A percentile compares a stretch with the other conserved stretches of the same genome.
These are phyloP conservation scores for Caerostris darwini DNA, from an alignment of 1,140 invertebrate species.

Conservation along the genomic window DNA sequence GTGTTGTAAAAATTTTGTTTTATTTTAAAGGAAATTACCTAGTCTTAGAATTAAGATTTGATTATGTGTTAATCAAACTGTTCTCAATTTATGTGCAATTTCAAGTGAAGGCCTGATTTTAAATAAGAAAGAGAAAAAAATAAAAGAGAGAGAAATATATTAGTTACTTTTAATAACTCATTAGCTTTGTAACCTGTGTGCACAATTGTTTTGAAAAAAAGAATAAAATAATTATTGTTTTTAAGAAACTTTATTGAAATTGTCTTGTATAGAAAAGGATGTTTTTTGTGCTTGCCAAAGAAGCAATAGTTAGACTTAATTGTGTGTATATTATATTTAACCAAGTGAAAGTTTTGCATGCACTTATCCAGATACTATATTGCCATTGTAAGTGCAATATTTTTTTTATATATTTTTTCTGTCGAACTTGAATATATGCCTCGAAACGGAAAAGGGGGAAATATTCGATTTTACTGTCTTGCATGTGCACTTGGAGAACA, in stretches of 20 bases:
- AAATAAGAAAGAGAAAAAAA: not conserved
- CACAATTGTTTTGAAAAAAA: conserved; percentile 26
- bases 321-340: conserved; percentile 63
- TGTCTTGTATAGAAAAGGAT: conserved; percentile 55
- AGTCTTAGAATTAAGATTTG: not conserved
- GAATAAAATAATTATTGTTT: conserved; percentile 44
- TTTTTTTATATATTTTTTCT: conserved; percentile 57
- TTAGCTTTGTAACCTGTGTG: conserved; percentile 26
- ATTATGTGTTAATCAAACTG: not conserved
- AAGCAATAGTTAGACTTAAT: conserved; percentile 51
- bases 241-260: conserved; percentile 22
- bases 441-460: not conserved
- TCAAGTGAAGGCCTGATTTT: conserved; percentile 9
- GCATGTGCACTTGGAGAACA: not conserved
- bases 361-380: conserved; percentile 59
- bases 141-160: not conserved
- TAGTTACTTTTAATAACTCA: conserved; percentile 18
- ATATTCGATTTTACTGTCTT: not conserved
- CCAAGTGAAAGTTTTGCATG: conserved; percentile 59
- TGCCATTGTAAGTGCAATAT: conserved; percentile 70
- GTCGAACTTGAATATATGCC: conserved; percentile 21
- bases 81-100: not conserved
- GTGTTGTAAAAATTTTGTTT: not conserved
- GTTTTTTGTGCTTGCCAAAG: conserved; percentile 58
- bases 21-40: not conserved